Conservation (phyloP, 2,888 invertebrate species). For the Nysson spinosus region DNA sequence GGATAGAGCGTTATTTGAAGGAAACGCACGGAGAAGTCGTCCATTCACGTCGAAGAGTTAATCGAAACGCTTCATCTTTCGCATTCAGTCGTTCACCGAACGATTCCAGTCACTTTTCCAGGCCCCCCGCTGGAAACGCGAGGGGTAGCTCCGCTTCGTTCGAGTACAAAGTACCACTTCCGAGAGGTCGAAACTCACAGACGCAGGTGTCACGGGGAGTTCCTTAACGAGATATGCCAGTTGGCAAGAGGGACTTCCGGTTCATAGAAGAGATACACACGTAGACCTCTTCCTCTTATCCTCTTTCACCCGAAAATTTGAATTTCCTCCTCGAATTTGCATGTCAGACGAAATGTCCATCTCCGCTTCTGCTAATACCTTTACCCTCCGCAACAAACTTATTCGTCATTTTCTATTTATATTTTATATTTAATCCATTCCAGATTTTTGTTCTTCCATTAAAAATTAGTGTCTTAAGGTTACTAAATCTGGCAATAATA, state of each 20-base stretch:
- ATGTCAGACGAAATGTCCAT: background rate
- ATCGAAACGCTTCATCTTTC: slow-evolving; percentile 17
- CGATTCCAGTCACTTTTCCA: slow-evolving; percentile 18
- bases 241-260: slow-evolving; percentile 61
- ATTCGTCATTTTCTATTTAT: too few species aligned
- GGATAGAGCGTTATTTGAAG: background rate
- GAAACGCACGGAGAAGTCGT: background rate
- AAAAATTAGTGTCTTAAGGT: too few species aligned
- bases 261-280: slow-evolving; percentile 51
- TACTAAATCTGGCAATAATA: too few species aligned
- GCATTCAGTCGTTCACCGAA: too few species aligned
- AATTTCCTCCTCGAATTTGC: background rate
- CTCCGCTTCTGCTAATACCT: too few species aligned
- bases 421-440: too few species aligned
- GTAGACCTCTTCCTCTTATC: slow-evolving; percentile 14
- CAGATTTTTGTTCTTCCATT: too few species aligned
- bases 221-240: slow-evolving; percentile 62
- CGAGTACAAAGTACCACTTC: slow-evolving; percentile 8
- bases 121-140: too few species aligned
- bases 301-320: slow-evolving; percentile 2
- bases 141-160: background rate
- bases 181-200: slow-evolving; percentile 20
- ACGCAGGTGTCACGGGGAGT: slow-evolving; percentile 36
- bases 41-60: background rate
- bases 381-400: too few species aligned